phyloP scores from a whole-genome alignment of 1,140 invertebrate genomes.

The Heliothis virescens region DNA sequence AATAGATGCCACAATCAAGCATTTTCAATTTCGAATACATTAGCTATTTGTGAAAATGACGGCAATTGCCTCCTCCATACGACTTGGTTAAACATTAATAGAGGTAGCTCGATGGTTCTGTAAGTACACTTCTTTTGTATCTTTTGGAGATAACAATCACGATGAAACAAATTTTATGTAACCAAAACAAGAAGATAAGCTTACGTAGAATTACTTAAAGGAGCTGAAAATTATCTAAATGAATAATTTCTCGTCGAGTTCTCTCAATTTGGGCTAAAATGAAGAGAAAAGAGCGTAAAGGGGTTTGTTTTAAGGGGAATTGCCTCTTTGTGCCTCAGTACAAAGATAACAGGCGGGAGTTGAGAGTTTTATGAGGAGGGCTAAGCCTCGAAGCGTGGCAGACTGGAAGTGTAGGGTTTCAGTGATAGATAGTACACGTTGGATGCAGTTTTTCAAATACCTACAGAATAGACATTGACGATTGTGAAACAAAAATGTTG shows the following conservation, averaged over 20 bases:
- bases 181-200: conserved; percentile 13
- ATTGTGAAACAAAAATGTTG: no score
- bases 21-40: no score
- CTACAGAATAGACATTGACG: no score
- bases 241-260: neutral
- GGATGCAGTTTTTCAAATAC: neutral
- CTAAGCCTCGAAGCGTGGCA: conserved; percentile 35
- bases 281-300: neutral
- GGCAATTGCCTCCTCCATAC: no score
- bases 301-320: conserved; percentile 14
- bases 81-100: no score
- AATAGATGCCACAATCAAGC: no score
- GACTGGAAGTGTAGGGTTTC: neutral
- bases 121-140: neutral
- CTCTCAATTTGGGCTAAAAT: conserved; percentile 11
- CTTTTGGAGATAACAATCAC: neutral
- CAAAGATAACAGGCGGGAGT: conserved; percentile 40
- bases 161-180: no score
- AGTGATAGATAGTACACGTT: neutral
- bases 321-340: conserved; percentile 33
- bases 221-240: conserved; percentile 13
- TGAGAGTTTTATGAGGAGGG: conserved; percentile 36
- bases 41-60: no score
- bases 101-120: no score
- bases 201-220: neutral